A percentile compares a stretch with the other conserved stretches of the same genome.
Conservation (phyloP, 2,113 vertebrate species). For the Polypterus bichir region DNA sequence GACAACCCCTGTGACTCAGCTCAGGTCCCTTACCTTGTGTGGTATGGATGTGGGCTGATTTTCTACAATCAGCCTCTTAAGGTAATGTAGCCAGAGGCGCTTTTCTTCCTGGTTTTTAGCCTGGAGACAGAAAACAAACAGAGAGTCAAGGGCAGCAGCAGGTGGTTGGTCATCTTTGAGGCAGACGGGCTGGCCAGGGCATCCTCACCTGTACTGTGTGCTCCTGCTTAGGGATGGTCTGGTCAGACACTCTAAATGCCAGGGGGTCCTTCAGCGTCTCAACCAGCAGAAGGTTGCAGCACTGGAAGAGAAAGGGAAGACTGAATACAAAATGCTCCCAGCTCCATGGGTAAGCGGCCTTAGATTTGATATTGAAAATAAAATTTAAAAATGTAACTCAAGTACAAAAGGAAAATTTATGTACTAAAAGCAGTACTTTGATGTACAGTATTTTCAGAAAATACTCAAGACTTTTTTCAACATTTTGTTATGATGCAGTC, state of each 20-base stretch:
- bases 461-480: too few species aligned
- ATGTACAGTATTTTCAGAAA: too few species aligned
- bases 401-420: too few species aligned
- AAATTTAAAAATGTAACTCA: too few species aligned
- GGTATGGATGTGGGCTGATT: conserved; percentile 76
- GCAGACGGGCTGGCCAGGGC: neutral
- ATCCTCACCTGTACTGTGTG: conserved; percentile 67
- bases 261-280: conserved; percentile 70
- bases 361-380: too few species aligned
- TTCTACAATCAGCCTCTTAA: conserved; percentile 74
- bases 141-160: neutral
- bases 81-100: conserved; percentile 74
- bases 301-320: conserved; percentile 38
- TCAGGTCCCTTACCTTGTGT: conserved; percentile 55
- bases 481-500: too few species aligned
- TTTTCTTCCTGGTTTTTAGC: conserved; percentile 84
- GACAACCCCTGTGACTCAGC: neutral
- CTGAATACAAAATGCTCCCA: too few species aligned
- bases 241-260: conserved; percentile 69
- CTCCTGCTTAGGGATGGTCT: conserved; percentile 74
- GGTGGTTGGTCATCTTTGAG: neutral
- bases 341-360: too few species aligned
- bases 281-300: conserved; percentile 68
- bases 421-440: too few species aligned
- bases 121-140: conserved; percentile 30